These are phyloP conservation scores for Megathymus violae DNA, from an alignment of 1,140 invertebrate species.

Conservation along the genomic window DNA sequence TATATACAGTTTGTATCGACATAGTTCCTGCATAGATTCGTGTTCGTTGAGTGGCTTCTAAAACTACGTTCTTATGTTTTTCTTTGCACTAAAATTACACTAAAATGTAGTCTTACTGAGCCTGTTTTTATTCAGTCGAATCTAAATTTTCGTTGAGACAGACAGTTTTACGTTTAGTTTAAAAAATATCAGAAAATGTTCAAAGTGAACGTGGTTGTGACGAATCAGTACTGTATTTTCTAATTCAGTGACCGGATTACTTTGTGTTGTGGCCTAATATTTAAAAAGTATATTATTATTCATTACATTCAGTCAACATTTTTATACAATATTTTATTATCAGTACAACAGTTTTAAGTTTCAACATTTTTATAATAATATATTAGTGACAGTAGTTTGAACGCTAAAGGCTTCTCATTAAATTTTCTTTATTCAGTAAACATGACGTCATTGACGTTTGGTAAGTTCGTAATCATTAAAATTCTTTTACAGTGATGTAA, in stretches of 20 bases:
- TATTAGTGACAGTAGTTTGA: no score
- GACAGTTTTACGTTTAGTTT: slow-evolving; percentile 44
- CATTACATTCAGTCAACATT: no score
- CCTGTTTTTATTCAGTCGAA: slow-evolving; percentile 63
- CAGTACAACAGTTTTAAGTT: no score
- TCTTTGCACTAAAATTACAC: slow-evolving; percentile 38
- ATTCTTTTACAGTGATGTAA: slow-evolving; percentile 31
- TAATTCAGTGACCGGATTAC: slow-evolving; percentile 24
- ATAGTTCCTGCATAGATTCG: slow-evolving; percentile 44
- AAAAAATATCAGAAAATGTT: slow-evolving; percentile 39
- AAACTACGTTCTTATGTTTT: slow-evolving; percentile 39
- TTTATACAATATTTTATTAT: no score
- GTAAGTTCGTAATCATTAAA: slow-evolving; percentile 24
- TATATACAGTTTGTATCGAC: slow-evolving; percentile 58
- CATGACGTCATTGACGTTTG: not conserved
- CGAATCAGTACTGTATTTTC: slow-evolving; percentile 24
- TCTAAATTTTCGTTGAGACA: slow-evolving; percentile 55
- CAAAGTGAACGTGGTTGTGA: slow-evolving; percentile 33
- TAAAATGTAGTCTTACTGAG: slow-evolving; percentile 49
- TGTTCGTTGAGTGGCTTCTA: slow-evolving; percentile 52
- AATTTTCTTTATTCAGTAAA: slow-evolving; percentile 4
- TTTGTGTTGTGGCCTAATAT: slow-evolving; percentile 1
- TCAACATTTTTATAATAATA: no score
- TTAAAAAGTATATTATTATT: slow-evolving; percentile 14
- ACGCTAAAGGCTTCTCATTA: no score